These are phyloP conservation scores for Cybosia mesomella DNA, from an alignment of 2,888 invertebrate species.

Conservation along the genomic window DNA sequence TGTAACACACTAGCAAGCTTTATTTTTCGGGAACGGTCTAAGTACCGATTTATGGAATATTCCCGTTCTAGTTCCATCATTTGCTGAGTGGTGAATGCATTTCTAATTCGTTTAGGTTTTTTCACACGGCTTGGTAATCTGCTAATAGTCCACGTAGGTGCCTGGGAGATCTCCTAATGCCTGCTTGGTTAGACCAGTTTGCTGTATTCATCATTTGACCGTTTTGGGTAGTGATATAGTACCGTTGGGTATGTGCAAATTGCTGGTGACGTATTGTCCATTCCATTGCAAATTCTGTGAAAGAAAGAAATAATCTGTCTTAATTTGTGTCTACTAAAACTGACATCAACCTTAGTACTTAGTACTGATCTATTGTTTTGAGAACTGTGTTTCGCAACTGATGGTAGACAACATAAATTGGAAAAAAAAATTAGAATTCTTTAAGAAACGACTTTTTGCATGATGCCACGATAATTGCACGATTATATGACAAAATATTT, in stretches of 20 bases:
- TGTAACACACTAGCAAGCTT: conserved; percentile 83
- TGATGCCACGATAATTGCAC: too few species aligned
- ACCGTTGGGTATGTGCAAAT: too few species aligned
- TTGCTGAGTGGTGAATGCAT: conserved; percentile 92
- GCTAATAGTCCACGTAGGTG: conserved; percentile 32
- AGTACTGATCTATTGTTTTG: too few species aligned
- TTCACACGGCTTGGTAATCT: conserved; percentile 46
- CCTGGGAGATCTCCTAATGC: too few species aligned
- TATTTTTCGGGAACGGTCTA: conserved; percentile 91
- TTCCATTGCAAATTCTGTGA: neutral
- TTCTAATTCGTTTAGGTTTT: conserved; percentile 89
- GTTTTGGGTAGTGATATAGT: too few species aligned
- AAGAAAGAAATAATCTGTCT: neutral
- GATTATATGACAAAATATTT: too few species aligned
- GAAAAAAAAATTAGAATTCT: too few species aligned
- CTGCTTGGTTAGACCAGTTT: conserved; percentile 33
- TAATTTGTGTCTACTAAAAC: neutral
- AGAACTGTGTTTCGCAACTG: too few species aligned
- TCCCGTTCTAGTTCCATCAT: conserved; percentile 92
- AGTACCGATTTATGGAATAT: conserved; percentile 89
- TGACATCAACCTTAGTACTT: too few species aligned
- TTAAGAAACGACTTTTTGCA: too few species aligned
- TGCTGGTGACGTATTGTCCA: too few species aligned
- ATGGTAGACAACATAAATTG: too few species aligned
- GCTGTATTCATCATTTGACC: conserved; percentile 6